These are phyloP conservation scores for Pelochelys cantorii DNA, from an alignment of 2,797 vertebrate genomes.

Conservation along the genomic window DNA sequence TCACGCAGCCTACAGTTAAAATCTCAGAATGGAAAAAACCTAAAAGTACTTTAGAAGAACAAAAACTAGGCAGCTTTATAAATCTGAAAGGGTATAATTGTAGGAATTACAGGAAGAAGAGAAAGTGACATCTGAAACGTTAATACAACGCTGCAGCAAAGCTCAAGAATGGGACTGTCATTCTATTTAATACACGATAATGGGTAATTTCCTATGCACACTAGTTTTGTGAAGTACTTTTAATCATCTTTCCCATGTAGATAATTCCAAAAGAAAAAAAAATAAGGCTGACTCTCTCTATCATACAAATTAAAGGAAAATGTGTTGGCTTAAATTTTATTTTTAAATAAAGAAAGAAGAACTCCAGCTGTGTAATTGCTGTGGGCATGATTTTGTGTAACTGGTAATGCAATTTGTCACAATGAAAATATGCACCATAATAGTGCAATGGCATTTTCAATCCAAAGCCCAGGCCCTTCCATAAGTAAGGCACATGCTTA, in stretches of 20 bases:
- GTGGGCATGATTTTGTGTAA: background rate
- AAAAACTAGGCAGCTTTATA: slow-evolving; percentile 18
- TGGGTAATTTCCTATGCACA: background rate
- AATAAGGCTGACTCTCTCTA: background rate
- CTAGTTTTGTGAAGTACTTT: background rate
- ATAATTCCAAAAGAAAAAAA: background rate
- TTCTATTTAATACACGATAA: slow-evolving; percentile 29
- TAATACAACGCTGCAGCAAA: slow-evolving; percentile 7
- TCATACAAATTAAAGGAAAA: slow-evolving; percentile 14
- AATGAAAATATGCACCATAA: background rate
- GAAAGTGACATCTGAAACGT: slow-evolving; percentile 1
- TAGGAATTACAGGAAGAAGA: slow-evolving; percentile 15
- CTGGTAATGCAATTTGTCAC: background rate
- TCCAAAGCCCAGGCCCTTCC: background rate
- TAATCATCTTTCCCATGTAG: background rate
- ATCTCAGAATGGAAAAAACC: background rate
- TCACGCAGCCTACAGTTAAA: background rate
- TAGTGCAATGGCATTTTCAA: background rate
- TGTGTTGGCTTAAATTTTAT: background rate
- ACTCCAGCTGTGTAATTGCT: background rate
- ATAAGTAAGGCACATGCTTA: background rate
- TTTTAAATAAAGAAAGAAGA: background rate
- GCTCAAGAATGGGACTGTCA: slow-evolving; percentile 6
- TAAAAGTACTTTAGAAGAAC: background rate
- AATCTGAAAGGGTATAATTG: slow-evolving; percentile 28